phyloP scores from a whole-genome alignment of 2,113 vertebrate genomes.

The Apteryx owenii region DNA sequence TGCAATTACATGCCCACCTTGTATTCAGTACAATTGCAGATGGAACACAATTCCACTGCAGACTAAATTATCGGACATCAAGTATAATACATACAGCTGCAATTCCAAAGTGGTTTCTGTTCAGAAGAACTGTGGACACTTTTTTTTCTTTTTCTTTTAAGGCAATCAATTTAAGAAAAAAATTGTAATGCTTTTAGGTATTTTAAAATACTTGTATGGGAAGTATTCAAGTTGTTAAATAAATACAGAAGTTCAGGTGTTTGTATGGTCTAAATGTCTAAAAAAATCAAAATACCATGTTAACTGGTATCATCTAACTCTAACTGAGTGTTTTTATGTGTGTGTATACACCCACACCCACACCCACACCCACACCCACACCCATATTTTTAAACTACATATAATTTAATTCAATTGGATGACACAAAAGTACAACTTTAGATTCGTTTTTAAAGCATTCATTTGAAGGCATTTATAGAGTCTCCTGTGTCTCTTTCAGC shows the following conservation, averaged over 20 bases:
- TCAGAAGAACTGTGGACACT: not conserved
- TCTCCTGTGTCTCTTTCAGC: not conserved
- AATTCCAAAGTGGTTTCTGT: not conserved
- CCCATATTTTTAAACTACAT: not conserved
- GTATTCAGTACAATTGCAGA: not conserved
- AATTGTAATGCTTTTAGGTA: not conserved
- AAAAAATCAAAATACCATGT: not conserved
- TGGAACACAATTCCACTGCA: not conserved
- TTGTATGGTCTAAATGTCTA: not conserved
- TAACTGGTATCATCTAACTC: not conserved
- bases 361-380: accelerated
- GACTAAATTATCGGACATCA: not conserved
- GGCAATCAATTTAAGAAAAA: not conserved
- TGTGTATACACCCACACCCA: no score
- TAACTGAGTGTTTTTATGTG: not conserved
- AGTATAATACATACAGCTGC: not conserved
- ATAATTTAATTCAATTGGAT: not conserved
- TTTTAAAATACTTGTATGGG: not conserved
- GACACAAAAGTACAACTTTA: not conserved
- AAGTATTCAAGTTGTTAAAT: not conserved
- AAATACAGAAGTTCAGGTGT: not conserved
- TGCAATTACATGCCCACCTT: not conserved
- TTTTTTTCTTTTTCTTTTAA: not conserved
- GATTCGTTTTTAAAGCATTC: not conserved
- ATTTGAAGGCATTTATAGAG: not conserved